phyloP scores from a whole-genome alignment of 2,797 vertebrate genomes.

The Platyrinchus mystaceus region DNA sequence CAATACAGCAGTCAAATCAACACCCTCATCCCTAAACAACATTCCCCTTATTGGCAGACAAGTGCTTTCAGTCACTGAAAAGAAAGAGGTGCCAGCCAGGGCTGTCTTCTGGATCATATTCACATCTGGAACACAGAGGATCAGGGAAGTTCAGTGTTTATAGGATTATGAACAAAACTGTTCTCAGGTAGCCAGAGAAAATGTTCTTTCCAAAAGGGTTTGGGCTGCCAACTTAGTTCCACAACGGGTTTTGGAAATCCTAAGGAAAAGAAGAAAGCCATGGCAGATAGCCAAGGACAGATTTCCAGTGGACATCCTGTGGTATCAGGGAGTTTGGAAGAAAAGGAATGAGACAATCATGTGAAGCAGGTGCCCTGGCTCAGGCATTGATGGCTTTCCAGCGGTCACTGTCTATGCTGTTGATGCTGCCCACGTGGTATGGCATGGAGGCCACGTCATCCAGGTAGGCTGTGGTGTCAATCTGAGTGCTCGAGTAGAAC shows the following conservation, averaged over 20 bases:
- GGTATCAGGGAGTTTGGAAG: not conserved
- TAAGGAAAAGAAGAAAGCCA: not conserved
- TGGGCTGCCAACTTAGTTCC: not conserved
- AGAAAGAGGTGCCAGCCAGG: not conserved
- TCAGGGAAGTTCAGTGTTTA: not conserved
- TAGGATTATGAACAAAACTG: conserved; percentile 4
- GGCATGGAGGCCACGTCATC: conserved; percentile 93
- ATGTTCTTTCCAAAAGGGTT: not conserved
- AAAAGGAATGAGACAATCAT: not conserved
- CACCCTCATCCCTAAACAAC: not conserved
- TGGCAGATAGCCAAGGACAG: not conserved
- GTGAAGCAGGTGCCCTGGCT: not conserved
- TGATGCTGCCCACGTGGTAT: conserved; percentile 86
- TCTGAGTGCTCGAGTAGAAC: conserved; percentile 93
- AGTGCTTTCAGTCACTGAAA: not conserved
- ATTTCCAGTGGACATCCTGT: not conserved
- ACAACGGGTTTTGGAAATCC: not conserved
- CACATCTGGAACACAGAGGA: not conserved
- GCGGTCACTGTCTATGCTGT: conserved; percentile 91
- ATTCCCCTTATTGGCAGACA: not conserved
- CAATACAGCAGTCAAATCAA: not conserved
- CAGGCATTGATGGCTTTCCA: conserved; percentile 91
- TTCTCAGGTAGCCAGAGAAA: not conserved
- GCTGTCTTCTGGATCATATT: not conserved
- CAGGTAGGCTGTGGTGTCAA: conserved; percentile 89